phyloP scores from a whole-genome alignment of 2,888 invertebrate species.

The Lumbricus terrestris region DNA sequence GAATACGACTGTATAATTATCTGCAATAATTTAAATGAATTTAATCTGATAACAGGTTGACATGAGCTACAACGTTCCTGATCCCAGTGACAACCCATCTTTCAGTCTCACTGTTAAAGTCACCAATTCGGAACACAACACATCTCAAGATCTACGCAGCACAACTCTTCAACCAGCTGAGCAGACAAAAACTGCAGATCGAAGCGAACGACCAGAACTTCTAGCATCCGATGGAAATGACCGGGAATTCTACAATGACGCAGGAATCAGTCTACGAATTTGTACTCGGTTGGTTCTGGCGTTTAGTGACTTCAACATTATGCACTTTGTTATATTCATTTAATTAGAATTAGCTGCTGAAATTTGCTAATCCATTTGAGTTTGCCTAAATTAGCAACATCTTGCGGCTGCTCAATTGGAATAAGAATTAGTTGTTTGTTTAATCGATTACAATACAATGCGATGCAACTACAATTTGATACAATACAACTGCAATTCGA shows the following conservation, averaged over 20 bases:
- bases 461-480: too few species aligned
- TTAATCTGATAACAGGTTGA: constrained; percentile 31
- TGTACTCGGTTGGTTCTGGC: background rate
- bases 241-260: background rate
- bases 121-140: background rate
- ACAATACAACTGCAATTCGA: too few species aligned
- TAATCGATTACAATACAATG: too few species aligned
- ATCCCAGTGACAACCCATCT: constrained; percentile 20
- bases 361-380: too few species aligned
- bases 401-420: too few species aligned
- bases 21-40: background rate
- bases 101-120: constrained; percentile 25
- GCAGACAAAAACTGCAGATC: background rate
- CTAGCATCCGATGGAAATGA: background rate
- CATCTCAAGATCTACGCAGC: background rate
- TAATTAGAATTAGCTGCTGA: too few species aligned
- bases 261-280: background rate
- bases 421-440: too few species aligned
- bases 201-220: background rate
- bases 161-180: background rate
- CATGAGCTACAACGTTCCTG: constrained; percentile 35
- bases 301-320: background rate
- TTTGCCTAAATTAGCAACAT: too few species aligned
- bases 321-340: too few species aligned
- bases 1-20: too few species aligned